phyloP scores from a whole-genome alignment of 1,140 invertebrate species.

The Amphibalanus amphitrite region DNA sequence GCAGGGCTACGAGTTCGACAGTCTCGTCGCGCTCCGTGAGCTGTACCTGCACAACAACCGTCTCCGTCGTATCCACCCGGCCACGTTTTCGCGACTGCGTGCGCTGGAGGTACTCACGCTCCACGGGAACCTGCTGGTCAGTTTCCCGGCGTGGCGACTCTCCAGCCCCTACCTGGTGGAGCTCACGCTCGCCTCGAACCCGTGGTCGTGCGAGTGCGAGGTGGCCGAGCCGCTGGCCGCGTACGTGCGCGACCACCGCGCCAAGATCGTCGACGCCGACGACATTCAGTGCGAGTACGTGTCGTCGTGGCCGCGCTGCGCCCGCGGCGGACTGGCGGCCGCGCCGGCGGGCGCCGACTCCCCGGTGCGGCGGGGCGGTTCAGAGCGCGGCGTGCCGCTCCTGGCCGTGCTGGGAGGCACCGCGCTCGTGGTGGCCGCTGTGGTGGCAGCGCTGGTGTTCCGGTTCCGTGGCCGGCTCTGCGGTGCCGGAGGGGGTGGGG shows the following conservation, averaged over 20 bases:
- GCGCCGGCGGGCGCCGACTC: not conserved
- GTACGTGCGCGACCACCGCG: slow-evolving; percentile 32
- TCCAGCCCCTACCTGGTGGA: slow-evolving; percentile 25
- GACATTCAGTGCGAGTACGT: slow-evolving; percentile 37
- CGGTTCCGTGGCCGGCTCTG: not conserved
- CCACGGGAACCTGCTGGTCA: slow-evolving; percentile 62
- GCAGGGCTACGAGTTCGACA: slow-evolving; percentile 63
- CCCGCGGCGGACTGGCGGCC: not conserved
- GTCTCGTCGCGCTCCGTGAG: slow-evolving; percentile 48
- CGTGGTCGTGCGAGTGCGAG: slow-evolving; percentile 31
- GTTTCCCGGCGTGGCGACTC: slow-evolving; percentile 40
- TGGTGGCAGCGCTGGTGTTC: not conserved
- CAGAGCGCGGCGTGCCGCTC: not conserved
- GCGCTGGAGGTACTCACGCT: slow-evolving; percentile 63
- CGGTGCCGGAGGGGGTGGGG: no score
- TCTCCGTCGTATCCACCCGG: slow-evolving; percentile 63
- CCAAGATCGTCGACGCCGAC: slow-evolving; percentile 42
- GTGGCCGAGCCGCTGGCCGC: slow-evolving; percentile 23
- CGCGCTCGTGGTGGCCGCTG: not conserved
- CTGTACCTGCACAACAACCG: slow-evolving; percentile 74
- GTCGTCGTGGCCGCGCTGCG: not conserved
- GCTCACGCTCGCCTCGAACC: slow-evolving; percentile 26
- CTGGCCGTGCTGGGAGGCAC: not conserved
- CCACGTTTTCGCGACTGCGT: slow-evolving; percentile 60
- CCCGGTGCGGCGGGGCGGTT: no score